phyloP scores from a whole-genome alignment of 2,888 invertebrate species.

The Tenthredo scrophulariae region DNA sequence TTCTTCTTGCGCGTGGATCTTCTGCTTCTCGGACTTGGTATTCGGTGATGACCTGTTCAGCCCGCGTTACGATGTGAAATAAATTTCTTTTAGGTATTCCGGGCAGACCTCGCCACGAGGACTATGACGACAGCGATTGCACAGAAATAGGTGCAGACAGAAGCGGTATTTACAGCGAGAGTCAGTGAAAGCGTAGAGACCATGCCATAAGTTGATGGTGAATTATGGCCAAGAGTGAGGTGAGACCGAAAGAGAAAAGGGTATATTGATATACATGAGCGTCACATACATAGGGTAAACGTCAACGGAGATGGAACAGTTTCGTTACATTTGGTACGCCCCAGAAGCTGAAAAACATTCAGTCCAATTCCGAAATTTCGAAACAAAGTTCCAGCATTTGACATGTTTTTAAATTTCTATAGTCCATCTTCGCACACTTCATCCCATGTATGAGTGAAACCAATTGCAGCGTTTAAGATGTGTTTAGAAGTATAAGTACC shows the following conservation, averaged over 20 bases:
- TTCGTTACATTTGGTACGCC: neutral
- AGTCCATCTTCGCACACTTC: conserved; percentile 4
- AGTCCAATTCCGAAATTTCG: neutral
- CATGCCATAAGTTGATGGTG: conserved; percentile 41
- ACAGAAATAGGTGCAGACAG: conserved; percentile 43
- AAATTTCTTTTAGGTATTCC: conserved; percentile 83
- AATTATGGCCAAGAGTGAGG: conserved; percentile 49
- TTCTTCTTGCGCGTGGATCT: conserved; percentile 83
- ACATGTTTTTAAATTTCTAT: neutral
- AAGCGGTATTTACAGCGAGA: conserved; percentile 44
- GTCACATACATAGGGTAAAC: conserved; percentile 56
- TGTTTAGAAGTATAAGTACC: neutral
- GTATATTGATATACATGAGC: conserved; percentile 43
- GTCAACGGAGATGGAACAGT: conserved; percentile 45
- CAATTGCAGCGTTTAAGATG: neutral
- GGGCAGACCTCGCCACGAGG: conserved; percentile 83
- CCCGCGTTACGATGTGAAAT: conserved; percentile 83
- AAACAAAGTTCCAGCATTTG: neutral
- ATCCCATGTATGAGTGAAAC: neutral
- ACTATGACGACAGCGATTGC: conserved; percentile 58
- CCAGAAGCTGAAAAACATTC: neutral
- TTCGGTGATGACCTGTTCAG: conserved; percentile 75
- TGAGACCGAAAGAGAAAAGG: conserved; percentile 53
- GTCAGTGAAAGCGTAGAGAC: conserved; percentile 44
- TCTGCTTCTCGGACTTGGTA: conserved; percentile 79